Evolutionary conservation across 2,113 vertebrate genomes (phyloP), one percentile per base, ranked within the genome.

Genomic region (Promerops cafer): DNA sequence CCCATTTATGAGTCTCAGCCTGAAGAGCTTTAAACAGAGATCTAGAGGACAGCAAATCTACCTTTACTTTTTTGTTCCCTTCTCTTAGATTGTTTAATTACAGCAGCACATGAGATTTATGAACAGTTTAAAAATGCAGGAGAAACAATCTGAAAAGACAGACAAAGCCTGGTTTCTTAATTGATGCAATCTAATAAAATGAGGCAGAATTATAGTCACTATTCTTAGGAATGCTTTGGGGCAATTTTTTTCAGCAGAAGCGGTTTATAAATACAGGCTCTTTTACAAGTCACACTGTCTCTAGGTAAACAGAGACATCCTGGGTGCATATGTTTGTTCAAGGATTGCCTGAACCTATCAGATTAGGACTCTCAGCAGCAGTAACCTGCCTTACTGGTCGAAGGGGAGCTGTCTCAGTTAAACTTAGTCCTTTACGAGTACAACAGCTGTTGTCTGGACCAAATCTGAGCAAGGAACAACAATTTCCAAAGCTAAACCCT

Each of bases 141-240:
- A 75, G 80, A 90, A 97, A 86, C 64, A 81, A 86, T 81, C 56
- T 75, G 69, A 93, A 90, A 92, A 72, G 71, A 94, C 85, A 94
- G 88, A 71, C 64, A 68, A 95, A 90, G 92, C 64, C 90, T 96
- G 88, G 79, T 68, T 94, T 83, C 90, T 96, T 96, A 95, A 95
- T 89, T 75, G 76, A 84, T 81, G 68, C 75, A 96, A 95, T 93
- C 85, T 93, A 95, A 96, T 96, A 83, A 92, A 95, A 92, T 39
- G 83, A 96, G 60, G 76, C 53, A 97, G 92, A 94, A 90, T 93
- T 93, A 94, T 30, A 90, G 83, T 83, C 56, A 23, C 79, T 92
- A 64, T 47, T 52, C 72, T 89, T 63, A 56, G 83, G 93, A 92
- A 90, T 76, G 80, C 85, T 96, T 89, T 84, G 76, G 79, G 92